These are phyloP conservation scores for Spilogale gracilis DNA, from an alignment of 2,113 vertebrate species.

Conservation along the genomic window DNA sequence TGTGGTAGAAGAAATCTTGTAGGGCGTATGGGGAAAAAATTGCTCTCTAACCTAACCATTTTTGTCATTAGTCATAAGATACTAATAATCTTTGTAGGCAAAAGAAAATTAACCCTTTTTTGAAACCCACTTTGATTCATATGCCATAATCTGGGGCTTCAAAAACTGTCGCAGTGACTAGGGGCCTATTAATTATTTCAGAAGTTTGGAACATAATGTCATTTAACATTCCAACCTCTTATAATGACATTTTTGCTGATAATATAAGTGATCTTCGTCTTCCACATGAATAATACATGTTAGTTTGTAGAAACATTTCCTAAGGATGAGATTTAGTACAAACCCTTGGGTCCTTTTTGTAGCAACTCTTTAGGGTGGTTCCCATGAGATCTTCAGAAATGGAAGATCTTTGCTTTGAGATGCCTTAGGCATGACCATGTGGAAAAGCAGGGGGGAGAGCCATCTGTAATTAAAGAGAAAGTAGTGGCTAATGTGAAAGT, in stretches of 20 bases:
- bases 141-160: background rate
- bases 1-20: background rate
- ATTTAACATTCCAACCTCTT: constrained; percentile 18
- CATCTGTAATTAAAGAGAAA: constrained; percentile 1
- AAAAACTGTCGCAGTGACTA: background rate
- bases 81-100: background rate
- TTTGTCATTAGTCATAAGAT: background rate
- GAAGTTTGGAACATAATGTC: background rate
- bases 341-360: background rate
- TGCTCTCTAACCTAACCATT: background rate
- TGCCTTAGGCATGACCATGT: background rate
- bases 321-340: background rate
- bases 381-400: background rate
- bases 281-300: background rate
- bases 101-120: background rate
- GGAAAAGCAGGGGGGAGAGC: background rate
- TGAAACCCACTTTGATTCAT: background rate
- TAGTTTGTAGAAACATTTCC: background rate
- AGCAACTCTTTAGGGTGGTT: background rate
- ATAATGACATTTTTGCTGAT: constrained; percentile 7
- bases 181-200: background rate
- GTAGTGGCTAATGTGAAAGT: background rate
- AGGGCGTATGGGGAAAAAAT: background rate
- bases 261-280: constrained; percentile 22
- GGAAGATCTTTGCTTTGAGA: background rate